Percentiles rank a stretch among this genome's conserved stretches.
Conservation (phyloP, 2,797 vertebrate genomes). For the Galagoides demidoff region DNA sequence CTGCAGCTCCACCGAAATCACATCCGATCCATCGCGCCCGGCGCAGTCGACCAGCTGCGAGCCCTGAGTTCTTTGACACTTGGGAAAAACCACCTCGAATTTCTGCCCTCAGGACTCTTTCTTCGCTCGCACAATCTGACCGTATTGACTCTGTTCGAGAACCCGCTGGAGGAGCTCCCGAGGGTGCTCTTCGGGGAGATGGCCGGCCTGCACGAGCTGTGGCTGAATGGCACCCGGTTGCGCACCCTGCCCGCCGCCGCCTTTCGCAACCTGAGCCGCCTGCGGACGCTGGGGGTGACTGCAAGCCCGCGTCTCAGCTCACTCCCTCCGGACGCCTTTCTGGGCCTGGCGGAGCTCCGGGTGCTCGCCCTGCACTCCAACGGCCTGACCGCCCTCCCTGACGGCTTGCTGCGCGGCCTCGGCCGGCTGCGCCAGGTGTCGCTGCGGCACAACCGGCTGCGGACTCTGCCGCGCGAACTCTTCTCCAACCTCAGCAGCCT, state of each 20-base stretch:
- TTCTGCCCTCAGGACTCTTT: constrained; percentile 90
- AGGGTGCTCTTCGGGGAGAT: constrained; percentile 91
- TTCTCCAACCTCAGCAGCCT: constrained; percentile 87
- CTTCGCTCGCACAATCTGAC: constrained; percentile 88
- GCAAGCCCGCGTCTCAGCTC: constrained; percentile 87
- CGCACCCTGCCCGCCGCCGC: constrained; percentile 90
- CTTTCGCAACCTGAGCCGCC: constrained; percentile 92
- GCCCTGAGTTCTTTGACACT: constrained; percentile 88
- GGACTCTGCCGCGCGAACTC: constrained; percentile 85
- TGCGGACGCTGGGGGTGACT: constrained; percentile 88
- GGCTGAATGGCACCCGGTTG: constrained; percentile 91
- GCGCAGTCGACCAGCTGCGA: constrained; percentile 88
- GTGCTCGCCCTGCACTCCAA: constrained; percentile 90
- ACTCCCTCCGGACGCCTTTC: constrained; percentile 89
- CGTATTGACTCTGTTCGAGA: constrained; percentile 90
- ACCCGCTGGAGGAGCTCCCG: constrained; percentile 91
- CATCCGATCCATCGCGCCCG: constrained; percentile 87
- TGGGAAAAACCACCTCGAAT: constrained; percentile 89
- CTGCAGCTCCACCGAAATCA: constrained; percentile 89
- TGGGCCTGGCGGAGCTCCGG: constrained; percentile 87
- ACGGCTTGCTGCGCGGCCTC: constrained; percentile 88
- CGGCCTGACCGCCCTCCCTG: constrained; percentile 86
- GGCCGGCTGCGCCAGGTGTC: constrained; percentile 83
- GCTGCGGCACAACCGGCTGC: constrained; percentile 88
- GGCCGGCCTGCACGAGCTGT: constrained; percentile 88